Evolutionary conservation across 2,888 invertebrate species (phyloP).

Genomic region (Dusona sp.): DNA sequence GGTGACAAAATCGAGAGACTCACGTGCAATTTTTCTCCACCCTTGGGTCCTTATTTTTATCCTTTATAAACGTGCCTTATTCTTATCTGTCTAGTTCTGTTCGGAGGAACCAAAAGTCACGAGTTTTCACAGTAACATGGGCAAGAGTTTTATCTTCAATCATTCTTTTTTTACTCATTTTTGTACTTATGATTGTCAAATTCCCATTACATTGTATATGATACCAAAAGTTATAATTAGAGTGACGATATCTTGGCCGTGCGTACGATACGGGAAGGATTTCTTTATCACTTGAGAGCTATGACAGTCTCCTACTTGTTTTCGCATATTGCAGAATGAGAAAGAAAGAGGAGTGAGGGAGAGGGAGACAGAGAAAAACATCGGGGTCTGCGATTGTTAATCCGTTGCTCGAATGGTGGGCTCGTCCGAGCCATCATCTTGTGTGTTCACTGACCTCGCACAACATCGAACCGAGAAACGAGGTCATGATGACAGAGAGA

Average conservation of each 20-base stretch:
- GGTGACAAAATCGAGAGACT: neutral
- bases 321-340: constrained; percentile 12
- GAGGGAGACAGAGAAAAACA: constrained; percentile 31
- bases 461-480: constrained; percentile 67
- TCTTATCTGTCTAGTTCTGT: neutral
- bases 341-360: neutral
- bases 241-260: constrained; percentile 6
- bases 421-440: constrained; percentile 59
- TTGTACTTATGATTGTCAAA: neutral
- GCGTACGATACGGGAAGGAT: constrained; percentile 9
- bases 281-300: constrained; percentile 41
- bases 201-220: neutral
- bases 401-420: constrained; percentile 63
- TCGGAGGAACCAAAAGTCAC: neutral
- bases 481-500: constrained; percentile 59
- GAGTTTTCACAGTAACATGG: neutral
- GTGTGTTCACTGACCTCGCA: constrained; percentile 70
- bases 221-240: neutral
- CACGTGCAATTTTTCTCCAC: neutral
- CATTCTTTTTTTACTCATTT: neutral
- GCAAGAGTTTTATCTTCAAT: neutral
- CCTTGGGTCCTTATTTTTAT: neutral
- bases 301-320: constrained; percentile 24
- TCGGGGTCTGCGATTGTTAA: constrained; percentile 61
- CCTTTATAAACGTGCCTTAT: neutral